phyloP scores from a whole-genome alignment of 2,113 vertebrate genomes.

The Microtus richardsoni region DNA sequence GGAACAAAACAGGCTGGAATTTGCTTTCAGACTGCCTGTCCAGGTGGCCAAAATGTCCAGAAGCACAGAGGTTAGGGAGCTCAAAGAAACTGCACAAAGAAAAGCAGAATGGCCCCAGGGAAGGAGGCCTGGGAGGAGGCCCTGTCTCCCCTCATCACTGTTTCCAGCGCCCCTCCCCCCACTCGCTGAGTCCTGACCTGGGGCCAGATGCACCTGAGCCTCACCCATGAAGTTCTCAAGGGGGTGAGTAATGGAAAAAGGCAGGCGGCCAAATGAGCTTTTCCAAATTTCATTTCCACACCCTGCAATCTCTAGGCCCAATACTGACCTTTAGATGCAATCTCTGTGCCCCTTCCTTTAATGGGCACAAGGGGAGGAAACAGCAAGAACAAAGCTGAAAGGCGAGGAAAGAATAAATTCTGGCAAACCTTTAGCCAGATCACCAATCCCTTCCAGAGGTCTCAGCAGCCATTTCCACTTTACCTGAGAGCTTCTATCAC shows the following conservation, averaged over 20 bases:
- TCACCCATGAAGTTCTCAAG: slow-evolving; percentile 45
- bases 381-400: background rate
- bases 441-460: background rate
- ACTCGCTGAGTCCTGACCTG: background rate
- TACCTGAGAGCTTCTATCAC: background rate
- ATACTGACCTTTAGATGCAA: background rate
- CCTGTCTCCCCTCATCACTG: background rate
- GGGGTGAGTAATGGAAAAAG: background rate
- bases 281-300: background rate
- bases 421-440: background rate
- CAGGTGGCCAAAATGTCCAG: background rate
- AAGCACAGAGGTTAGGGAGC: background rate
- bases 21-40: background rate
- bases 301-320: background rate
- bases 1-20: background rate
- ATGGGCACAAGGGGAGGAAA: background rate
- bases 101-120: background rate
- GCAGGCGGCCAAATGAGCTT: background rate
- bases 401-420: background rate
- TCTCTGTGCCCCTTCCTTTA: background rate
- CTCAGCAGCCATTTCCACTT: background rate
- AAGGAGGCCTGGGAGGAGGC: background rate
- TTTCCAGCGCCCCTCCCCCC: background rate
- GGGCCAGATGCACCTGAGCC: background rate
- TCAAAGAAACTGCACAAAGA: background rate